A percentile compares a stretch with the other conserved stretches of the same genome.
Evolutionary conservation across 2,888 invertebrate species (phyloP).

Genomic region (Euplagia quadripunctaria): DNA sequence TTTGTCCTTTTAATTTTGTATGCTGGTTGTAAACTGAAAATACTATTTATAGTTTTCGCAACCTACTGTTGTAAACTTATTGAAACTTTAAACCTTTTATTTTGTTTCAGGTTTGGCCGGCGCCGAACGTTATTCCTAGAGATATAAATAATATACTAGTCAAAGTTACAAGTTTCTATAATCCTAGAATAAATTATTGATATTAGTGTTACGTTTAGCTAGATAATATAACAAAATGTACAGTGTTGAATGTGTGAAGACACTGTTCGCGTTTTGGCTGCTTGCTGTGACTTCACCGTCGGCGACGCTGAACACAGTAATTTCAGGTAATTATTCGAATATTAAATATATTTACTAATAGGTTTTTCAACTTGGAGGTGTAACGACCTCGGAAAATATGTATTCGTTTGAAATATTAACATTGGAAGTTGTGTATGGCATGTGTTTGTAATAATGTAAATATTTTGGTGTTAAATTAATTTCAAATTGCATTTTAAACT

Average conservation of each 20-base stretch:
- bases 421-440: not conserved
- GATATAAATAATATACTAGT: constrained; percentile 52
- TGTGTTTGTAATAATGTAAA: not conserved
- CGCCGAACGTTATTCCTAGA: constrained; percentile 47
- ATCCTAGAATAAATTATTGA: constrained; percentile 53
- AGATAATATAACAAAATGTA: constrained; percentile 76
- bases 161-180: constrained; percentile 37
- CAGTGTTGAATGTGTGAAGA: constrained; percentile 70
- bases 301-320: constrained; percentile 74
- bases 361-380: not conserved
- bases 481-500: too few relatives aligned
- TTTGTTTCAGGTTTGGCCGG: constrained; percentile 78
- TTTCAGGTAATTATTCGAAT: constrained; percentile 65
- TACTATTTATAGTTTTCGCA: too few relatives aligned
- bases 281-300: constrained; percentile 75
- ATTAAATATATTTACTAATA: not conserved
- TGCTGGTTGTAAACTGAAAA: not conserved
- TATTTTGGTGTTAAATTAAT: too few relatives aligned
- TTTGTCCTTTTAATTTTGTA: not conserved
- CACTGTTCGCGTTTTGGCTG: constrained; percentile 70
- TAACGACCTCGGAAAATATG: not conserved
- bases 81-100: constrained; percentile 21
- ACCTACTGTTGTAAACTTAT: not conserved
- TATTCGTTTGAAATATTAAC: not conserved
- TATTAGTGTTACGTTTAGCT: constrained; percentile 63